Conservation (phyloP, 2,797 vertebrate genomes). For the Hephaestus fuliginosus region DNA sequence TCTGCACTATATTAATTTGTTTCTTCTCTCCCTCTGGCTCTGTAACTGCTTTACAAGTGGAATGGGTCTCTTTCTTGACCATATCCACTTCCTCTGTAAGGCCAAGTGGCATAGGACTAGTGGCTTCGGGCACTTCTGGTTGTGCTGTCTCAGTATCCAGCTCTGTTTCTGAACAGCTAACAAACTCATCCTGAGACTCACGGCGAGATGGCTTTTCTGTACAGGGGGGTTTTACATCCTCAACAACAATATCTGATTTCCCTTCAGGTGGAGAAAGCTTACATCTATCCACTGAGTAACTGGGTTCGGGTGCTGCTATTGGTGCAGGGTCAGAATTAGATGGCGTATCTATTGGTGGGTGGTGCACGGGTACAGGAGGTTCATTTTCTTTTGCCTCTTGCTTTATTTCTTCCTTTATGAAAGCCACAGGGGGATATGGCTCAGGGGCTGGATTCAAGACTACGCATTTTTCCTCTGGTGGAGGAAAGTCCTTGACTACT, state of each 20-base stretch:
- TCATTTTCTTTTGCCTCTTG: slow-evolving; percentile 74
- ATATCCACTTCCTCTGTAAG: slow-evolving; percentile 60
- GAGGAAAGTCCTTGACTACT: slow-evolving; percentile 68
- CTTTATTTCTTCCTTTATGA: slow-evolving; percentile 71
- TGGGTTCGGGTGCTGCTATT: slow-evolving; percentile 74
- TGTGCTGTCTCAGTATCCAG: slow-evolving; percentile 65
- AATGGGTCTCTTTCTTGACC: slow-evolving; percentile 72
- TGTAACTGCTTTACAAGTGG: slow-evolving; percentile 67
- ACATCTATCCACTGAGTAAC: slow-evolving; percentile 45
- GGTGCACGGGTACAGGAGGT: slow-evolving; percentile 24
- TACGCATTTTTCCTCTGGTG: slow-evolving; percentile 69
- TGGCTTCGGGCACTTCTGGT: slow-evolving; percentile 67
- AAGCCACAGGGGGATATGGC: slow-evolving; percentile 18
- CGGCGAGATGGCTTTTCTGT: slow-evolving; percentile 77
- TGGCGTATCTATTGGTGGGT: slow-evolving; percentile 58
- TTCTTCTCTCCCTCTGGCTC: slow-evolving; percentile 78
- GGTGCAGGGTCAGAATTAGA: slow-evolving; percentile 62
- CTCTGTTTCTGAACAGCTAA: slow-evolving; percentile 77
- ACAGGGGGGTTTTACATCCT: slow-evolving; percentile 73
- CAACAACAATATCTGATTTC: slow-evolving; percentile 58
- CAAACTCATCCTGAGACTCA: slow-evolving; percentile 86
- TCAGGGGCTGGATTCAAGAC: slow-evolving; percentile 47
- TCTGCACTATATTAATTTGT: slow-evolving; percentile 70
- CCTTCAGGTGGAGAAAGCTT: slow-evolving; percentile 70
- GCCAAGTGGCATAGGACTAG: slow-evolving; percentile 68